Base-by-base conservation (phyloP, 2,113 vertebrate genomes). In the Oreotrochilus melanogaster region DNA sequence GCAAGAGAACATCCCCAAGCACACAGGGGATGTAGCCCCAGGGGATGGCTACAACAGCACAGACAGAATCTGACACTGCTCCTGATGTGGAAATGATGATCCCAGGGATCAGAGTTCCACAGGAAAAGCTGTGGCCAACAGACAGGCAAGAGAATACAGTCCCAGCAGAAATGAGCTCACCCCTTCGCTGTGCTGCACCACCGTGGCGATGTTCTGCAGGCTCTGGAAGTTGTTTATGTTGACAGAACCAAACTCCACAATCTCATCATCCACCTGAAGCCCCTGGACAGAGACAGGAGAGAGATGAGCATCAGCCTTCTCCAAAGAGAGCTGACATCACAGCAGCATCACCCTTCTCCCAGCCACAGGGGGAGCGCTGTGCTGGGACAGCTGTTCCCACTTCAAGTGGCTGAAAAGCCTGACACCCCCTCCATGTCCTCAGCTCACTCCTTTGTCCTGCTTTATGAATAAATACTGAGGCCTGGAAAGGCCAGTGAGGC, bases 171-270 rank as follows among this genome's bases (percentile, higher is more conserved):
- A 39, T 12, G 19, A 48, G 78, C 97, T 99, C 93, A 99, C 99
- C 98, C 98, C 99, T 96, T 99, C 99, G 1, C 99, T 99, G 89
- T 99, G 99, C 95, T 99, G 99, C 21, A 99, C 99, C 85, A 99
- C 99, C 0, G 94, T 98, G 66, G 98, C 98, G 0, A 99, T 98
- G 64, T 99, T 99, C 82, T 99, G 99, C 62, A 99, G 98, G 22
- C 97, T 99, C 97, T 98, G 98, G 97, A 99, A 99, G 97, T 99
- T 99, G 24, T 83, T 97, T 1, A 96, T 62, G 18, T 99, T 99
- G 28, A 99, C 98, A 15, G 99, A 99, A 75, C 99, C 99, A 87
- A 99, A 99, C 95, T 98, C 98, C 53, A 99, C 97, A 19, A 99
- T 98, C 97, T 99, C 98, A 48, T 99, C 99, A 24, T 98, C 98